A percentile compares a stretch with the other conserved stretches of the same genome.
phyloP scores from a whole-genome alignment of 2,888 invertebrate species.

The Acronicta aceris region DNA sequence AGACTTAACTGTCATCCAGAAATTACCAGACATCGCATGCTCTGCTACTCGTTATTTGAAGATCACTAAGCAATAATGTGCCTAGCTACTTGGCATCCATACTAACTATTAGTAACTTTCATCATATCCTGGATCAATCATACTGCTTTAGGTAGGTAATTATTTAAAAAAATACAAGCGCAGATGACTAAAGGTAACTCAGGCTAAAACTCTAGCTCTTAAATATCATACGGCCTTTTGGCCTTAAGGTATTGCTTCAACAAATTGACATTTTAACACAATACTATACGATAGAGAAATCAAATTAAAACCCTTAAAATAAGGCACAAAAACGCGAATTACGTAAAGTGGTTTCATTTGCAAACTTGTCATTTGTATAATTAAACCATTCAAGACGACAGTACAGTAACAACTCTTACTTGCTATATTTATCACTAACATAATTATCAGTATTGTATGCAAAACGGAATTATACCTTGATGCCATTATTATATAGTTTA shows the following conservation, averaged over 20 bases:
- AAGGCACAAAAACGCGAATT: background rate
- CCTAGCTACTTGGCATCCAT: too few relatives aligned
- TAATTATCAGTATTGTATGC: background rate
- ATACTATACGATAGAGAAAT: background rate
- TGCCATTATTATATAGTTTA: too few relatives aligned
- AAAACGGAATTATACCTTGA: background rate
- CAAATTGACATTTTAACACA: slow-evolving; percentile 1
- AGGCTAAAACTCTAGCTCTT: background rate
- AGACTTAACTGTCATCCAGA: too few relatives aligned
- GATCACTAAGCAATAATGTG: too few relatives aligned
- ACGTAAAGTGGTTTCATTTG: background rate
- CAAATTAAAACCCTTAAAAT: slow-evolving; percentile 2
- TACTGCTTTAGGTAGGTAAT: background rate
- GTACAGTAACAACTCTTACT: background rate
- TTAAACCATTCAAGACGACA: slow-evolving; percentile 1
- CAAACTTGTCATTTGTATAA: background rate
- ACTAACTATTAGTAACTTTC: too few relatives aligned
- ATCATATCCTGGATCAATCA: too few relatives aligned
- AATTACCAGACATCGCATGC: too few relatives aligned
- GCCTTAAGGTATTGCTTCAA: background rate
- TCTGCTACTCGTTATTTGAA: too few relatives aligned
- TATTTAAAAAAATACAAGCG: background rate
- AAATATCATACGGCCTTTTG: background rate
- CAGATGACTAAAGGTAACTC: too few relatives aligned
- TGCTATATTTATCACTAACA: background rate